Evolutionary conservation across 1,140 invertebrate genomes (phyloP), one percentile per base, ranked within the genome.

Genomic region (Hyles euphorbiae): DNA sequence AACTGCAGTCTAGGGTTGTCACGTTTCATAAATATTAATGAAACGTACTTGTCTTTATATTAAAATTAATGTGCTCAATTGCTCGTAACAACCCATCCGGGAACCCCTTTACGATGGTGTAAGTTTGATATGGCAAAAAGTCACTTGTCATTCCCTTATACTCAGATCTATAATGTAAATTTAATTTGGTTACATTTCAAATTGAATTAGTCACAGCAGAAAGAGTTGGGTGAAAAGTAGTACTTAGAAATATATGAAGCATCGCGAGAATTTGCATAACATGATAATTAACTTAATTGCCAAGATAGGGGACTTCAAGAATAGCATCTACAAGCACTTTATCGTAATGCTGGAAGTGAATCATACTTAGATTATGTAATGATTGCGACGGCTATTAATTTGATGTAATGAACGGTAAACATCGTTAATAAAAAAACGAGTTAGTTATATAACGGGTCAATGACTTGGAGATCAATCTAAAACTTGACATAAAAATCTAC

Each of bases 1-100:
- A 22, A 22, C 11, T 34, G 43, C 12, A 8, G 3, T 44, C 51
- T 56, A 61, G 67, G 60, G 65, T 68, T 72, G 72, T 72, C 70
- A 40, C 36, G 22, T 67, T 74, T 72, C 65, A 84, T 84, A 76
- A 81, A 81, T 82, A 78, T 81, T 76, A 76, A 82, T 82, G 68
- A 58, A 71, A 36, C 53, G 61, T 70, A 74, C 68, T 77, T 76
- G 61, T 60, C 72, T 70, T 68, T 72, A 63, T 74, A 84, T 81
- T 79, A 72, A 76, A 78, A 84, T 82, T 74, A 81, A 82, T 84
- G 78, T 58, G 65, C 72, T 70, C 73, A 76, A 79, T 70, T 78
- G 73, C 55, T 60, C 36, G 68, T 56, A 66, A 63, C 54, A 53
- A 68, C 53, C 53, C 53, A 60, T 50, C 58, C 57, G 61, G 58